These are phyloP conservation scores for Eospalax fontanierii DNA, from an alignment of 2,797 vertebrate species.

Conservation along the genomic window DNA sequence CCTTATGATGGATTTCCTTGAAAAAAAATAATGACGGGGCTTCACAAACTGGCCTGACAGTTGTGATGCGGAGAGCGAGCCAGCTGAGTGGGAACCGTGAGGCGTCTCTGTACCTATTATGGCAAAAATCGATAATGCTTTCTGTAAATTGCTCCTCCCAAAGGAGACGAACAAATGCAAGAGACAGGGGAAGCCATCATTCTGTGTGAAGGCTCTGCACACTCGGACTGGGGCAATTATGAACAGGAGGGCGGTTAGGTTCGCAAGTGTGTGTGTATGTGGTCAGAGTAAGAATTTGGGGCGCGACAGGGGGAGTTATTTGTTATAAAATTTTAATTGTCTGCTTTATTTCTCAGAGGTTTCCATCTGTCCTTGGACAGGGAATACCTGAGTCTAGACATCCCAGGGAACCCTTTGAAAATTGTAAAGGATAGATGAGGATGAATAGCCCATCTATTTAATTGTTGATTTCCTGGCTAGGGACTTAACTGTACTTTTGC, in stretches of 20 bases:
- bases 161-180: conserved; percentile 92
- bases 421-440: conserved; percentile 34
- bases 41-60: conserved; percentile 92
- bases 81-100: conserved; percentile 90
- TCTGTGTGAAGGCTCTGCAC: conserved; percentile 90
- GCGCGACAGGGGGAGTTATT: conserved; percentile 60
- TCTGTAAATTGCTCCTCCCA: conserved; percentile 94
- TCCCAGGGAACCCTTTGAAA: conserved; percentile 15
- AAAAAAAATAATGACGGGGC: conserved; percentile 92
- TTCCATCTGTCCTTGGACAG: conserved; percentile 55
- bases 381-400: conserved; percentile 57
- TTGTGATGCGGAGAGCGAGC: conserved; percentile 90
- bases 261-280: background rate
- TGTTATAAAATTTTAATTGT: conserved; percentile 85
- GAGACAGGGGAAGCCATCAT: conserved; percentile 92
- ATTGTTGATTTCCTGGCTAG: conserved; percentile 73
- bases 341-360: conserved; percentile 56
- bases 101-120: conserved; percentile 93
- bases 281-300: conserved; percentile 69
- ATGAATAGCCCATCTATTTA: conserved; percentile 30
- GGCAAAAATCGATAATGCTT: conserved; percentile 94
- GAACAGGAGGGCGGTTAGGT: conserved; percentile 86
- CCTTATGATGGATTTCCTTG: conserved; percentile 91
- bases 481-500: conserved; percentile 69
- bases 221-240: conserved; percentile 91